phyloP scores from a whole-genome alignment of 2,888 invertebrate species.

The Parnassius apollo region DNA sequence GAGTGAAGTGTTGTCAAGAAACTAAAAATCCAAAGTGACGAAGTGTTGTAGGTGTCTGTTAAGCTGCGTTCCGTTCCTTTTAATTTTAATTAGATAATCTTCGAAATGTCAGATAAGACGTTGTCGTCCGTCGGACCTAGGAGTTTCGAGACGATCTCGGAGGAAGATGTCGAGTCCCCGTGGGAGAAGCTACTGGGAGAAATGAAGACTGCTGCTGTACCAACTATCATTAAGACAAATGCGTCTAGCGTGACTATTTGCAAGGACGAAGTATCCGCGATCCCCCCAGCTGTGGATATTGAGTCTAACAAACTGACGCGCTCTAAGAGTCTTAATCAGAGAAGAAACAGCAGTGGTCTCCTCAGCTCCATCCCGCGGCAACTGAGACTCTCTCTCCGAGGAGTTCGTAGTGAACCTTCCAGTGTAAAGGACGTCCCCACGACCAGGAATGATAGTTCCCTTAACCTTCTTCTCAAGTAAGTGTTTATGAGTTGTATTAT shows the following conservation, averaged over 20 bases:
- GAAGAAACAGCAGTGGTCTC: constrained; percentile 76
- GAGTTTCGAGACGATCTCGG: constrained; percentile 78
- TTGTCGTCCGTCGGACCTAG: constrained; percentile 74
- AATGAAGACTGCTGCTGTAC: constrained; percentile 64
- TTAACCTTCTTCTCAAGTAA: constrained; percentile 76
- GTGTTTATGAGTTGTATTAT: constrained; percentile 33
- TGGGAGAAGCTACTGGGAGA: constrained; percentile 77
- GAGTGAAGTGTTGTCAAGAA: constrained; percentile 81
- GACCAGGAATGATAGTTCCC: constrained; percentile 74
- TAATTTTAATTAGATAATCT: constrained; percentile 42
- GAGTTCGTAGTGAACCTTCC: constrained; percentile 74
- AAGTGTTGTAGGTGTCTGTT: constrained; percentile 77
- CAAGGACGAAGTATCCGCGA: constrained; percentile 57
- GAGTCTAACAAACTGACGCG: constrained; percentile 69
- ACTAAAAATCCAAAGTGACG: constrained; percentile 81
- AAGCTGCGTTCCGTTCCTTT: constrained; percentile 69
- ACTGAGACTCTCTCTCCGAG: constrained; percentile 74
- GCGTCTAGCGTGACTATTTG: constrained; percentile 67
- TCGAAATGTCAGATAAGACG: constrained; percentile 75
- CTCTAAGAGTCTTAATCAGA: constrained; percentile 74
- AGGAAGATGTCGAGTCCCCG: constrained; percentile 71
- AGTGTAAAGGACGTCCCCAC: constrained; percentile 75
- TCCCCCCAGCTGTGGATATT: constrained; percentile 55
- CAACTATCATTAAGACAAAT: constrained; percentile 73
- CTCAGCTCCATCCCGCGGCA: constrained; percentile 78